Conservation (phyloP, 2,888 invertebrate species). For the Callyntrura guangdongensis region DNA sequence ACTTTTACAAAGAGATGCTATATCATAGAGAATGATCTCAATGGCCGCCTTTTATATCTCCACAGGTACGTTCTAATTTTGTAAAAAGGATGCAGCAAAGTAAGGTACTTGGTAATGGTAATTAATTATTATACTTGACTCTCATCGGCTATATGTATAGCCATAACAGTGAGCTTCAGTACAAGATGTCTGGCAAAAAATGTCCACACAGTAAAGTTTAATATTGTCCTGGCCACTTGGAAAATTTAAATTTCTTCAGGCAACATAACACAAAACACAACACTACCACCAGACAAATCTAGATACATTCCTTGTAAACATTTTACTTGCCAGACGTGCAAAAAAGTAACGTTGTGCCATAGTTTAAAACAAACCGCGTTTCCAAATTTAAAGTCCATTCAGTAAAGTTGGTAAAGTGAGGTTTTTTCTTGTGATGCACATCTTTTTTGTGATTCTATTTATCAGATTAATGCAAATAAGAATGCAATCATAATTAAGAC, state of each 20-base stretch:
- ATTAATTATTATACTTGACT: neutral
- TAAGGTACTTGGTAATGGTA: neutral
- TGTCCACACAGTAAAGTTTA: no score
- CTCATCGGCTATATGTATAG: neutral
- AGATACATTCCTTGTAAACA: no score
- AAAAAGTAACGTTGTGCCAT: no score
- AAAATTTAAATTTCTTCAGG: no score
- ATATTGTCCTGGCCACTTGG: no score
- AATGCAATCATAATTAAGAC: constrained; percentile 46
- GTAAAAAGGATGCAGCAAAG: neutral
- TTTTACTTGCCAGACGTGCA: no score
- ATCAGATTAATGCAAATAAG: constrained; percentile 44
- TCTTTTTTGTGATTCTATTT: neutral
- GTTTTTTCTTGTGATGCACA: neutral
- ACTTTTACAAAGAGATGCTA: neutral
- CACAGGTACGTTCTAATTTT: neutral
- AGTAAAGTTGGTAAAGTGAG: neutral
- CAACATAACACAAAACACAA: no score
- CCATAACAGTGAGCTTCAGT: neutral
- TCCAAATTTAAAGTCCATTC: neutral
- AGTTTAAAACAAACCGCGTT: neutral
- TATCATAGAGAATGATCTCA: neutral
- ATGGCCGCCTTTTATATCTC: neutral
- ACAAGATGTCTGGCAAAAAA: no score
- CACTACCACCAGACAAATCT: no score